Evolutionary conservation across 2,113 vertebrate genomes (phyloP).

Genomic region (Oryzias woworae): DNA sequence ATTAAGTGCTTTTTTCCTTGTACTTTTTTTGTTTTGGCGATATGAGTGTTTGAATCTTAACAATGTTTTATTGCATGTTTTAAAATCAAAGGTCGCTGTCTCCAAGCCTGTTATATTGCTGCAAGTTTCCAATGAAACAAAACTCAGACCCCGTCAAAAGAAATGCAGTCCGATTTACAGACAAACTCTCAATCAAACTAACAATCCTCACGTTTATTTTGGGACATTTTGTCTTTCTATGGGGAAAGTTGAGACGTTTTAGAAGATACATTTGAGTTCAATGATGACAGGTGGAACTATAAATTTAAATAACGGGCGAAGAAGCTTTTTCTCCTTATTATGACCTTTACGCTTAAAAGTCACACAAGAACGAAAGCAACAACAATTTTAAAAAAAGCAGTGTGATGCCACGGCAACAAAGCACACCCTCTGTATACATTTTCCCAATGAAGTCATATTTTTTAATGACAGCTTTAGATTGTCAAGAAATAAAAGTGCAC

Average conservation of each 20-base stretch:
- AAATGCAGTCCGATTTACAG: neutral
- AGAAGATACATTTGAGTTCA: neutral
- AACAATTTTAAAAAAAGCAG: too few relatives aligned
- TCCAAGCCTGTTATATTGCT: constrained; percentile 19
- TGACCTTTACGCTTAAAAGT: neutral
- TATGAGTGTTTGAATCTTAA: neutral
- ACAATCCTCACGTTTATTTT: too few relatives aligned
- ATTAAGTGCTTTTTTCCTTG: neutral
- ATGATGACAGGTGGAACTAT: neutral
- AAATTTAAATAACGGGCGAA: constrained; percentile 33
- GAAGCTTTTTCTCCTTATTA: constrained; percentile 5
- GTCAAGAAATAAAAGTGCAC: too few relatives aligned
- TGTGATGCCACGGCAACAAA: too few relatives aligned
- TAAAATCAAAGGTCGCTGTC: constrained; percentile 26
- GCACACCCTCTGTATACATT: too few relatives aligned
- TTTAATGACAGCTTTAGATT: too few relatives aligned
- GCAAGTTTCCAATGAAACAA: neutral
- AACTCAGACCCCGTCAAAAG: neutral
- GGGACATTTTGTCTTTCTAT: too few relatives aligned
- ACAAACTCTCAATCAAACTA: too few relatives aligned
- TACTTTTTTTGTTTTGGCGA: neutral
- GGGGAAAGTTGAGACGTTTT: too few relatives aligned
- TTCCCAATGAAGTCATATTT: too few relatives aligned
- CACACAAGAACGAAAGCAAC: too few relatives aligned
- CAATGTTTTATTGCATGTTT: neutral